These are phyloP conservation scores for Myiozetetes cayanensis DNA, from an alignment of 2,113 vertebrate genomes.

Conservation along the genomic window DNA sequence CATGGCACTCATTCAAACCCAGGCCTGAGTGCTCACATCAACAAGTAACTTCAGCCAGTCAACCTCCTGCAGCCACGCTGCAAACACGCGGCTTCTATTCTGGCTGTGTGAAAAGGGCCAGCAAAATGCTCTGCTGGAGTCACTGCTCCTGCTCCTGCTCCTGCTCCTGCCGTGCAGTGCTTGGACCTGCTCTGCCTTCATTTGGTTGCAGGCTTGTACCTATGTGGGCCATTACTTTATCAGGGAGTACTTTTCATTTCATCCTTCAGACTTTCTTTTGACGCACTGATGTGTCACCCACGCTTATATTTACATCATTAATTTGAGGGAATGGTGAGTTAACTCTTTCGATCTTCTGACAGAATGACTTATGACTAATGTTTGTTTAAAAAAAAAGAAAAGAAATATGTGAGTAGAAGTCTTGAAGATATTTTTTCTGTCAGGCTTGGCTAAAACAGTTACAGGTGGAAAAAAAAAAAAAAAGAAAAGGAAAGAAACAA, in stretches of 20 bases:
- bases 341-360: background rate
- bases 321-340: background rate
- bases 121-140: background rate
- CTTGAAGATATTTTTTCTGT: background rate
- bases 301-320: background rate
- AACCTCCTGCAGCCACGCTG: too few species aligned
- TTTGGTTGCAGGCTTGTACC: background rate
- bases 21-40: background rate
- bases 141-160: background rate
- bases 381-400: background rate
- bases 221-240: accelerated
- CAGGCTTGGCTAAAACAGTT: background rate
- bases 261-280: background rate
- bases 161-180: background rate
- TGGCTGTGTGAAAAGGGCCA: background rate
- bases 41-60: background rate
- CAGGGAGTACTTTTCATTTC: background rate
- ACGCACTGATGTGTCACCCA: background rate
- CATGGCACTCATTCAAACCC: background rate
- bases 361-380: background rate
- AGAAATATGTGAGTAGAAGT: background rate
- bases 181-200: background rate
- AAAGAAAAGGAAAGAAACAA: too few species aligned
- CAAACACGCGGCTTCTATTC: background rate
- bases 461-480: background rate